These are phyloP conservation scores for Araneus ventricosus DNA, from an alignment of 1,140 invertebrate species.

Conservation along the genomic window DNA sequence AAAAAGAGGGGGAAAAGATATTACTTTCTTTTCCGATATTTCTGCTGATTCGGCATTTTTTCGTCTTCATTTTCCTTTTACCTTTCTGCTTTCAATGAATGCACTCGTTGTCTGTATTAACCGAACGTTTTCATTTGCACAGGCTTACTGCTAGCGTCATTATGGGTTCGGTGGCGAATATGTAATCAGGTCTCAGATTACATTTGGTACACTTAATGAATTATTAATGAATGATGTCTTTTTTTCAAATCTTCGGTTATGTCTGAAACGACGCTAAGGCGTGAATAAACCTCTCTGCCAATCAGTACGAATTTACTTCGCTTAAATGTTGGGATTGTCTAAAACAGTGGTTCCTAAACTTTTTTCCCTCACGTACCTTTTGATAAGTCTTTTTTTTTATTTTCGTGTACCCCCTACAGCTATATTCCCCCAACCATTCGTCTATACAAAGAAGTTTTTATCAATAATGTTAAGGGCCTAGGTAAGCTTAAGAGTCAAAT, in stretches of 20 bases:
- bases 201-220: slow-evolving; percentile 21
- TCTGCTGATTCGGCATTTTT: neutral
- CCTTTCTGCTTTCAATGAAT: neutral
- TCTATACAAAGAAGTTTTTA: no score
- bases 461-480: no score
- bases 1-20: neutral
- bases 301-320: neutral
- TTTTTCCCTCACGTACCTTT: no score
- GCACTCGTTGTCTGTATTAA: neutral
- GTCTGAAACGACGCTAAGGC: neutral
- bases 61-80: neutral
- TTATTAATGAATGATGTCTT: neutral
- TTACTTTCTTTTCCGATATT: slow-evolving; percentile 32
- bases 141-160: slow-evolving; percentile 13
- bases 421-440: no score
- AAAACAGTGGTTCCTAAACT: no score
- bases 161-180: slow-evolving; percentile 27
- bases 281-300: neutral
- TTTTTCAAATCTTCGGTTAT: neutral
- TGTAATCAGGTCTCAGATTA: slow-evolving; percentile 27
- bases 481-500: no score
- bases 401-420: no score
- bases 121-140: neutral
- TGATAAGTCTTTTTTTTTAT: no score
- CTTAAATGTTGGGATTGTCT: neutral